Base-by-base conservation (phyloP, 2,797 vertebrate genomes). In the Anguilla marmorata region DNA sequence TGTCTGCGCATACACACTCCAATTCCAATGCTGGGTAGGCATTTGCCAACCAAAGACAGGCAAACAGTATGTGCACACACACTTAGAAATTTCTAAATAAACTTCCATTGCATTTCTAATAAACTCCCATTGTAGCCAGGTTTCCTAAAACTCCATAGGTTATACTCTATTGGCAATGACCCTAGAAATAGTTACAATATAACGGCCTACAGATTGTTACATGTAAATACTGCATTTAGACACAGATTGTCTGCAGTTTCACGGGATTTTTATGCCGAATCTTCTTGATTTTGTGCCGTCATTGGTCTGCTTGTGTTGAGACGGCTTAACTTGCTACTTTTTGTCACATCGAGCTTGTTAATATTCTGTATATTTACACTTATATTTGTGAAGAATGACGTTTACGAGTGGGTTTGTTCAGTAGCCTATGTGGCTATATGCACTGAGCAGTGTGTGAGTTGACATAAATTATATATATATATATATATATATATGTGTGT, bases 141-240 rank as follows among this genome's bases (percentile, higher is more conserved):
- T 80, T 91, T 90, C 90, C 91, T 89, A 88, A 89, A 91, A 91
- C 88, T 69, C 91, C 50, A 7, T 11, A 52, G 50, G 89, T 89
- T 88, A 91, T 90, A 91, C 91, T 91, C 86, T 92, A 4, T 74
- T 1, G 1, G 37, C 6, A 19, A 79, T 16, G 0, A 91, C 52
- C 88, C 86, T 90, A 92, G 89, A 85, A 90, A 90, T 52, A 88
- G 69, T 54, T 87, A 72, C 69, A 74, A 30, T 86, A 90, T 89
- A 69, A 86, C 12, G 16, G 7, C n/a, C 19, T 63, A n/a, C 60
- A 72, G 8, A 89, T 84, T 90, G 88, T 90, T 88, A 91, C 93
- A 93, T 91, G 89, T 92, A 90, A 90, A 83, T 89, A 88, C 93
- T 93, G 91, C 91, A 89, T 69, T 41, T 86, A 92, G 90, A 89